Evolutionary conservation across 2,113 vertebrate genomes (phyloP).

Genomic region (Suncus etruscus): DNA sequence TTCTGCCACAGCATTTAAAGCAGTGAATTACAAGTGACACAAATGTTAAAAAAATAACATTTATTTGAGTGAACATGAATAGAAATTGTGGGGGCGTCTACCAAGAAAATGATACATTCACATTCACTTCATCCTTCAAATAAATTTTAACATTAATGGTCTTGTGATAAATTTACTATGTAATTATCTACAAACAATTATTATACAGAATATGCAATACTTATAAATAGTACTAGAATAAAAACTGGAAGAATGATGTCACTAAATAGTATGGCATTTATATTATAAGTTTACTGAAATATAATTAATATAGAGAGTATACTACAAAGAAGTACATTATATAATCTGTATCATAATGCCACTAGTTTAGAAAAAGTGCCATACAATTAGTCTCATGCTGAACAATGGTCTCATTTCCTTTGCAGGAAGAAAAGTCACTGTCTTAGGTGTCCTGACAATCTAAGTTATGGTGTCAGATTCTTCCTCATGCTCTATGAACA

Average conservation of each 20-base stretch:
- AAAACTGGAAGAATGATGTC: background rate
- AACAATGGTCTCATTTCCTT: background rate
- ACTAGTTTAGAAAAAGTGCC: background rate
- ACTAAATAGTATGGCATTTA: conserved; percentile 49
- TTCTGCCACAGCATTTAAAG: conserved; percentile 38
- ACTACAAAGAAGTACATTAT: background rate
- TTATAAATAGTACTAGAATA: conserved; percentile 19
- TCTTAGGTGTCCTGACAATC: background rate
- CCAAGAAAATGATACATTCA: conserved; percentile 39
- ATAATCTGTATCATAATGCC: background rate
- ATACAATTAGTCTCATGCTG: background rate
- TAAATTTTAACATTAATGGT: conserved; percentile 59
- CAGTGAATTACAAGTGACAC: conserved; percentile 30
- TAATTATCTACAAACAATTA: conserved; percentile 65
- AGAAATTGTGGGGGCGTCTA: conserved; percentile 8
- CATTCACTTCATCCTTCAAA: conserved; percentile 70
- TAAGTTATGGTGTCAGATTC: background rate
- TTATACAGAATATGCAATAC: conserved; percentile 17
- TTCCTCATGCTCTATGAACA: background rate
- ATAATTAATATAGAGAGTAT: background rate
- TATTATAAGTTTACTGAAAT: conserved; percentile 16
- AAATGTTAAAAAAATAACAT: conserved; percentile 37
- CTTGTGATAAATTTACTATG: conserved; percentile 62
- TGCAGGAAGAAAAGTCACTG: background rate
- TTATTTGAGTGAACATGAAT: conserved; percentile 54